phyloP scores from a whole-genome alignment of 1,140 invertebrate species.

The Hesperophylax magnus region DNA sequence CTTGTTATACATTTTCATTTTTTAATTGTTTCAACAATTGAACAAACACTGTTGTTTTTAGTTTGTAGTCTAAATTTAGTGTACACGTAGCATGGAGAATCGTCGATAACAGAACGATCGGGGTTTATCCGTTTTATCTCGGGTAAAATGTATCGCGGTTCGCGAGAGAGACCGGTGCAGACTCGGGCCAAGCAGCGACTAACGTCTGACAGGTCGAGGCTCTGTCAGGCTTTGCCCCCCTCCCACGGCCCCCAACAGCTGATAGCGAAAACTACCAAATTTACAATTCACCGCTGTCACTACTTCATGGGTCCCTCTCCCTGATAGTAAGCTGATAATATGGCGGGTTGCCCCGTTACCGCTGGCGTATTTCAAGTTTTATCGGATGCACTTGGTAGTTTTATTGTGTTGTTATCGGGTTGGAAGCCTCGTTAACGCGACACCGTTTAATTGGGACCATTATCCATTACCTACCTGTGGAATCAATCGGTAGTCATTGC shows the following conservation, averaged over 20 bases:
- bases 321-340: background rate
- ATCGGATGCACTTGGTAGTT: constrained; percentile 9
- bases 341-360: background rate
- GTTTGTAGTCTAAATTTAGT: background rate
- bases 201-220: background rate
- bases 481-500: no score
- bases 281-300: constrained; percentile 16
- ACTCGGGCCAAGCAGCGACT: constrained; percentile 36
- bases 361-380: background rate
- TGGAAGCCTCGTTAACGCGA: background rate
- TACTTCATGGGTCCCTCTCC: background rate
- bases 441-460: background rate
- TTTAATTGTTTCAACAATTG: background rate
- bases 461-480: background rate
- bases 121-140: constrained; percentile 34
- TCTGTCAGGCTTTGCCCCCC: constrained; percentile 8
- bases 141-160: background rate
- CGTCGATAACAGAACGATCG: constrained; percentile 39
- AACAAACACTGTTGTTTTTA: background rate
- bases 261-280: constrained; percentile 30
- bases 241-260: constrained; percentile 21
- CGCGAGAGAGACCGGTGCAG: background rate
- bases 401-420: background rate
- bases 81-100: constrained; percentile 41
- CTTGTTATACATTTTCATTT: constrained; percentile 46